Evolutionary conservation across 2,888 invertebrate species (phyloP), one percentile per base, ranked within the genome.

Genomic region (Volucella zonaria): DNA sequence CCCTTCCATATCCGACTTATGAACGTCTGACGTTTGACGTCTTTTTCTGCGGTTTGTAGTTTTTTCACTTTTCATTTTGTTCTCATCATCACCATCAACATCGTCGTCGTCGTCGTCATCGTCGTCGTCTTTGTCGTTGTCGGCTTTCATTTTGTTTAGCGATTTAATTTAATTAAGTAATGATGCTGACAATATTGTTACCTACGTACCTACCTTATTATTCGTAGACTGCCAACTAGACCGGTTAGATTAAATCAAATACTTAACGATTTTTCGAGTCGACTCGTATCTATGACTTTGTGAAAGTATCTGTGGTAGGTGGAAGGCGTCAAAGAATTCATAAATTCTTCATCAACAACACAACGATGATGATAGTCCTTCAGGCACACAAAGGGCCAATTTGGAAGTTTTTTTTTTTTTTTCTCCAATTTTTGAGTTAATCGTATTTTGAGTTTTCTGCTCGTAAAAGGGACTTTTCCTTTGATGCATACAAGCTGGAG

Each of bases 181-280:
- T 78, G 82, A 78, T 52, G 67, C 64, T 45, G 64, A 67, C 52
- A 66, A 79, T 82, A 68, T 47, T 74, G 78, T 82, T 82, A 73
- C 82, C 78, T 74, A 31, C 31, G 6, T 31, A 31, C 31, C 31
- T 31, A 31, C 31, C 31, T 31, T 31, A 31, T 6, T 31, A 31
- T 31, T 31, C 31, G 31, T 31, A 31, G 31, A 31, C 31, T 62
- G 61, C 9, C 78, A 78, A 38, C 80, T 14, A 11, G 15, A 23
- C n/a, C 56, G 14, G 14, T 66, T 64, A 59, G 47, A 61, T 71
- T 64, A 71, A 73, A 73, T 73, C 59, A 79, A 66, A 66, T 66
- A 42, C 45, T 31, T 9, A 31, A 38, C 14, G 54, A 18, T 74
- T 61, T 42, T 73, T 56, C n/a, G 31, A n/a, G 56, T n/a, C 38